Evolutionary conservation across 2,888 invertebrate genomes (phyloP).

Genomic region (Pelosia muscerda): DNA sequence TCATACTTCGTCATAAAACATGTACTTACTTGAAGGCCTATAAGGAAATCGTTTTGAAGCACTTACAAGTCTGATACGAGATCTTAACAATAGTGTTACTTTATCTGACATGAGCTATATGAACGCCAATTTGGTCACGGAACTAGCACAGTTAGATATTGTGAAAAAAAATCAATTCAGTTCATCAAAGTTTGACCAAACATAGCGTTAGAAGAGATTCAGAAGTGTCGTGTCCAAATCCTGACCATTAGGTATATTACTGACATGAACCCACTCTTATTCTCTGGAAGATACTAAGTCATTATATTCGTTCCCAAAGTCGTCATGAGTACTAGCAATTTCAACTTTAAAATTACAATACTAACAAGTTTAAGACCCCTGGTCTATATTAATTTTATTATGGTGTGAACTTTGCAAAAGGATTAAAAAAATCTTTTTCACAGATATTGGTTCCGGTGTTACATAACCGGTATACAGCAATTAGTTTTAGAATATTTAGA

Average conservation of each 20-base stretch:
- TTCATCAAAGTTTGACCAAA: not conserved
- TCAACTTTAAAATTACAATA: not conserved
- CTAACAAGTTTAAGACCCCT: not conserved
- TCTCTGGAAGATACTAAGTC: no score
- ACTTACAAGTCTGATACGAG: constrained; percentile 1
- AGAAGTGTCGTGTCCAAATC: no score
- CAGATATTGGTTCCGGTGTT: constrained; percentile 3
- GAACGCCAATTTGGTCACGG: constrained; percentile 3
- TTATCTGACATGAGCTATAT: constrained; percentile 4
- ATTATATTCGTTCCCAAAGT: no score
- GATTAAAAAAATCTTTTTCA: not conserved
- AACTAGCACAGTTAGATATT: not conserved
- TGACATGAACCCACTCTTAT: no score
- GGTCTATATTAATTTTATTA: not conserved
- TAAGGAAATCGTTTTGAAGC: constrained; percentile 3
- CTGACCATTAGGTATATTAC: no score
- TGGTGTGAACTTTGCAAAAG: not conserved
- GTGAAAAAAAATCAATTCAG: not conserved
- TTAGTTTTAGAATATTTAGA: not conserved
- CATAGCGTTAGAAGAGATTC: not conserved
- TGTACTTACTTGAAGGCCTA: not conserved
- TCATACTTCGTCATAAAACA: not conserved
- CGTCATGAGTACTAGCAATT: no score
- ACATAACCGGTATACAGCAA: not conserved
- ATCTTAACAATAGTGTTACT: constrained; percentile 4